Evolutionary conservation across 2,113 vertebrate genomes (phyloP), one percentile per base, ranked within the genome.

Genomic region (Psophia crepitans): DNA sequence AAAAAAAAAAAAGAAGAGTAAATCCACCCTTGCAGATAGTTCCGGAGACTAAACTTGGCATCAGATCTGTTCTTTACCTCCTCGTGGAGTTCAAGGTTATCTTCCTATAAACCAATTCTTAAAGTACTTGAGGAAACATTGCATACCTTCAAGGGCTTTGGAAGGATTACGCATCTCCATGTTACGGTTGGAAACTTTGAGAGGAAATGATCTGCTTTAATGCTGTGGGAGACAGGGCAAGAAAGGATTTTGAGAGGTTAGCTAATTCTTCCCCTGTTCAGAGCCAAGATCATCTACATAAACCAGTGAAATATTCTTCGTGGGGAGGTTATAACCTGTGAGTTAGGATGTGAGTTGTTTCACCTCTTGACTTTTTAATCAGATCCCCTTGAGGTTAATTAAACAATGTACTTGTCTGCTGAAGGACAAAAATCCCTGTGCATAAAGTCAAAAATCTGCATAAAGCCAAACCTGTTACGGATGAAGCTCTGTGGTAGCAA

Each of bases 291-390:
- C 65, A 70, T 87, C 84, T 46, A 0, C 92, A 70, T 48, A 61
- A 81, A 87, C 49, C 84, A 70, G 26, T 23, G 81, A 53, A 87
- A 81, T 43, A 4, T 13, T 91, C 87, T 61, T 84, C 16, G 1
- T n/a, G 28, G 77, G 51, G 60, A 89, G 92, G 68, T 75, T 91
- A 12, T 35, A 70, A 63, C 90, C 92, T 19, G 7, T 30, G 87
- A 84, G 56, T 78, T 74, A 48, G 81, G 32, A 74, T 46, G 68
- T 0, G 60, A 89, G 64, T 12, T 20, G 51, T 78, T 89, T 89
- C 85, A 78, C 91, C 88, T 96, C 90, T 87, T 89, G 87, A 57
- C 87, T 93, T 61, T 66, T 58, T 95, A 89, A 93, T 93, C 87
- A 63, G 77, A 89, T 93, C 76, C 68, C 86, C 91, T 58, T 22